Evolutionary conservation across 2,797 vertebrate species (phyloP), one percentile per base, ranked within the genome.

Genomic region (Sphenodon punctatus): DNA sequence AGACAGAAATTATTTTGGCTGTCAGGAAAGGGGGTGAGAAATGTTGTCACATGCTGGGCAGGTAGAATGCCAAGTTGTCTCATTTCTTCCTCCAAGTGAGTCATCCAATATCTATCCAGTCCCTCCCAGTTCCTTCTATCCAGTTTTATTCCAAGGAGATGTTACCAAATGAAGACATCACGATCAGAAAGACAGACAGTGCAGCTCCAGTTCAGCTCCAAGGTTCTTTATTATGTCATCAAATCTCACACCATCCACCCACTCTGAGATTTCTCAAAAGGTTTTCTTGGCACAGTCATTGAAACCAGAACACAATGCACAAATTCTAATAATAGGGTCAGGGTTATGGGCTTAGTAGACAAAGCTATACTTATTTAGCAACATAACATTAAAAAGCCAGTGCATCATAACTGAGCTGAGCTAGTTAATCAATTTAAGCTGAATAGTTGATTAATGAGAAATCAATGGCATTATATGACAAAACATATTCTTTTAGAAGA

Each of bases 331-430:
- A 93, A 93, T 90, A 89, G 87, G 89, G 89, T 91, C 91, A 91
- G 78, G 76, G 88, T 84, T 91, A 85, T 69, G 60, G 78, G 89
- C 74, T 91, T 91, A 86, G 80, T 75, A 85, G 85, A 89, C 90
- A 94, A 93, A 94, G 90, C 85, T 85, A 80, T 84, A 93, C 93
- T 93, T 94, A 91, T 90, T 93, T 91, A 91, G 88, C 90, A 91
- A 87, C 88, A 91, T 87, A 65, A 71, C 85, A 85, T 88, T 90
- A 86, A 92, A 90, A 87, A 90, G 92, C 85, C 85, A 85, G 81
- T 87, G 85, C 89, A 75, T 80, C 86, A 92, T 93, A 91, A 93
- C 87, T 80, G 86, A 92, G 87, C 85, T 71, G 48, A 92, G 90
- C 90, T 93, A 90, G 93, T 94, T 94, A 92, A 94, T 84, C 73